Evolutionary conservation across 2,888 invertebrate genomes (phyloP).

Genomic region (Caenorhabditis imperialis): DNA sequence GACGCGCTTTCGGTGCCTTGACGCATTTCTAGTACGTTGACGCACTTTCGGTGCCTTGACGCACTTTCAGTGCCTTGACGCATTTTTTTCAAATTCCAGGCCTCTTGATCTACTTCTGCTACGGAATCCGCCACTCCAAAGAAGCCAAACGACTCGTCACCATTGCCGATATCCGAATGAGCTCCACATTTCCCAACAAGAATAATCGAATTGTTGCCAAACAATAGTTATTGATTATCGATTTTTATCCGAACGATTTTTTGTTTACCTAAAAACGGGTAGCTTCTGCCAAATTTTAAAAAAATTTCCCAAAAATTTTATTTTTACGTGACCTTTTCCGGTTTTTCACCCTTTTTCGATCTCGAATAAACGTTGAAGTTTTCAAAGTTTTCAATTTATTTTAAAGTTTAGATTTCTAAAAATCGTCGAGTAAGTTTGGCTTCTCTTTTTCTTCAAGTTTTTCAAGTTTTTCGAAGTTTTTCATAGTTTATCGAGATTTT

Average conservation of each 20-base stretch:
- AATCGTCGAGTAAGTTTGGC: too few relatives aligned
- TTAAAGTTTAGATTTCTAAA: not conserved
- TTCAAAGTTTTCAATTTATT: not conserved
- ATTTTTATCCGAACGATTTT: not conserved
- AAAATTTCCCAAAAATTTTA: too few relatives aligned
- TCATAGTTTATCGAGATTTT: not conserved
- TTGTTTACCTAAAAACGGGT: not conserved
- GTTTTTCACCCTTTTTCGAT: slow-evolving; percentile 26
- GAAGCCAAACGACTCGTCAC: slow-evolving; percentile 52
- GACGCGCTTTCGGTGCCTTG: slow-evolving; percentile 8
- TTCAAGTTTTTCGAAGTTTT: not conserved
- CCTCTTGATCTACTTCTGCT: slow-evolving; percentile 91
- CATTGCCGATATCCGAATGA: slow-evolving; percentile 51
- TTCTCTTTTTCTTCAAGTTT: too few relatives aligned
- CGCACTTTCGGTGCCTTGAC: slow-evolving; percentile 6
- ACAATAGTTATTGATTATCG: too few relatives aligned
- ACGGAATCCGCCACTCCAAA: slow-evolving; percentile 87
- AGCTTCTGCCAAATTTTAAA: too few relatives aligned
- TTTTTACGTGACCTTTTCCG: slow-evolving; percentile 6
- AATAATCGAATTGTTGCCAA: slow-evolving; percentile 47
- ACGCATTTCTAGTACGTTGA: slow-evolving; percentile 25
- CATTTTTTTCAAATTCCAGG: slow-evolving; percentile 81
- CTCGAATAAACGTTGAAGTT: slow-evolving; percentile 4
- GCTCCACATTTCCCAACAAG: slow-evolving; percentile 50
- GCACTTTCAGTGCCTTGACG: too few relatives aligned